These are phyloP conservation scores for Apantesis nais DNA, from an alignment of 2,888 invertebrate genomes.

Conservation along the genomic window DNA sequence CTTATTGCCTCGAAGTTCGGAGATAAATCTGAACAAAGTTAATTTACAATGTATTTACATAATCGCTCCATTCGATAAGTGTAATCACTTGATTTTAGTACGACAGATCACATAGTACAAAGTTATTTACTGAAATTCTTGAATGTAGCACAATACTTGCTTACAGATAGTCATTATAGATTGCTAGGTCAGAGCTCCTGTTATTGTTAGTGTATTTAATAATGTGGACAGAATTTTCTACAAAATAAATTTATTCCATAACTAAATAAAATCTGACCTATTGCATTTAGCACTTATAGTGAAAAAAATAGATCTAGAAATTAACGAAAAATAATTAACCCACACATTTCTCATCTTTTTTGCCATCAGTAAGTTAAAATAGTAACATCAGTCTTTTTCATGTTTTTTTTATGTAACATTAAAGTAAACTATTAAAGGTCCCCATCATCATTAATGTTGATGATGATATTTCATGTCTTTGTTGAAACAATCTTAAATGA, in stretches of 20 bases:
- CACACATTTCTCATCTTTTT: too few relatives aligned
- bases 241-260: background rate
- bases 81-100: conserved; percentile 36
- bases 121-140: conserved; percentile 4
- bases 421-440: too few relatives aligned
- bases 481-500: too few relatives aligned
- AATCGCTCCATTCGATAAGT: conserved; percentile 39
- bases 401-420: too few relatives aligned
- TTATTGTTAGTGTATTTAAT: background rate
- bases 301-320: too few relatives aligned
- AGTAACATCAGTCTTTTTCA: too few relatives aligned
- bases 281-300: too few relatives aligned
- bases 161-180: background rate
- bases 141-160: conserved; percentile 4
- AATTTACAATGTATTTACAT: conserved; percentile 28
- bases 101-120: conserved; percentile 16
- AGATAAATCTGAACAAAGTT: conserved; percentile 35
- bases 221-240: background rate
- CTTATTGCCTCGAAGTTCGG: conserved; percentile 23
- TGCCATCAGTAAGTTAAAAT: too few relatives aligned
- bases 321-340: too few relatives aligned
- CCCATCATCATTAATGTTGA: too few relatives aligned
- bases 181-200: background rate
- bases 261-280: too few relatives aligned
- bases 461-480: too few relatives aligned